Percentiles rank a stretch among this genome's conserved stretches.
Evolutionary conservation across 2,113 vertebrate genomes (phyloP).

Genomic region (Hippocampus zosterae): DNA sequence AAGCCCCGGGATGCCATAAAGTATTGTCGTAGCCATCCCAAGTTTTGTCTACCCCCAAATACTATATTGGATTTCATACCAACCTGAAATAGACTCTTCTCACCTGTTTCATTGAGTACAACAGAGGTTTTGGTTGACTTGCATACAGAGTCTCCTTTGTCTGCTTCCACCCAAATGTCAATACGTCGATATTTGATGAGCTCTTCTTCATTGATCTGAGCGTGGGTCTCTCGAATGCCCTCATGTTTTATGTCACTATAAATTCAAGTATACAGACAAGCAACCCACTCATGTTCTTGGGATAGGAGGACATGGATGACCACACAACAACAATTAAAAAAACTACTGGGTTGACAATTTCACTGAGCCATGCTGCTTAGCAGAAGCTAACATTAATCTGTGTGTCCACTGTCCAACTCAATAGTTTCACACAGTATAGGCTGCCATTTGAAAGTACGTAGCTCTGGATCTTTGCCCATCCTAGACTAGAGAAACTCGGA

Average conservation of each 20-base stretch:
- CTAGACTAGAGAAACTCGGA: too few species aligned
- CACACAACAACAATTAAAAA: too few species aligned
- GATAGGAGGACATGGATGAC: background rate
- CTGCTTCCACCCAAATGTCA: constrained; percentile 50
- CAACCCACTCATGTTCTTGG: background rate
- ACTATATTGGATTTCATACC: background rate
- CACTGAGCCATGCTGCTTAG: background rate
- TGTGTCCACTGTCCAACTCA: too few species aligned
- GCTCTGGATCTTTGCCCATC: too few species aligned
- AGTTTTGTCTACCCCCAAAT: too few species aligned
- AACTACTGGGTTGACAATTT: background rate
- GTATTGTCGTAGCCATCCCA: background rate
- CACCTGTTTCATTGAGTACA: constrained; percentile 41
- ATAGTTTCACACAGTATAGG: too few species aligned
- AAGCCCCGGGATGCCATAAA: background rate
- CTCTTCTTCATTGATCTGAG: rapidly evolving
- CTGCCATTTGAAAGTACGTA: too few species aligned
- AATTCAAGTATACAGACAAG: constrained; percentile 9
- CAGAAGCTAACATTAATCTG: too few species aligned
- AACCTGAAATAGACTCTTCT: background rate
- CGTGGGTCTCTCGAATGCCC: background rate
- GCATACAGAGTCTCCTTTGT: constrained; percentile 24
- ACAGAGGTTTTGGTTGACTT: constrained; percentile 33
- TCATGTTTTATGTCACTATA: background rate
- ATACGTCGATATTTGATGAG: background rate